Conservation (phyloP, 2,113 vertebrate species). For the Marmota flaviventris region DNA sequence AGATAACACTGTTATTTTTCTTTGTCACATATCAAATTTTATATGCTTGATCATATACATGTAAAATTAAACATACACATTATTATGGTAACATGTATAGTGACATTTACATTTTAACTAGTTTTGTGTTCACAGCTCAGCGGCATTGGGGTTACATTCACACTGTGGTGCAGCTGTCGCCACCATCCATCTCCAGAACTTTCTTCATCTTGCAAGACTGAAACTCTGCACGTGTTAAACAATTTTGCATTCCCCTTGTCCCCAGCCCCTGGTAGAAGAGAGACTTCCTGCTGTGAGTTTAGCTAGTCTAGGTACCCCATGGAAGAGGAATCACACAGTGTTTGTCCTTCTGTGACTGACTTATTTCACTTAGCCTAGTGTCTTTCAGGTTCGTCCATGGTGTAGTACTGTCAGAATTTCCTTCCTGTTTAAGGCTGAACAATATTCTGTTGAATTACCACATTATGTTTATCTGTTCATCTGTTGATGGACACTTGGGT, state of each 20-base stretch:
- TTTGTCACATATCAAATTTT: neutral
- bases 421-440: slow-evolving; percentile 15
- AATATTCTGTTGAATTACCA: neutral
- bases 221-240: neutral
- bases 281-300: neutral
- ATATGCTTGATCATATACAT: neutral
- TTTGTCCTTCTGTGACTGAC: neutral
- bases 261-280: neutral
- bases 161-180: fast-evolving
- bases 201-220: neutral
- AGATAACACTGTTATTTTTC: neutral
- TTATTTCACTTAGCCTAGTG: neutral
- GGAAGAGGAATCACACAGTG: neutral
- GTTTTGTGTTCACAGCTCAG: neutral
- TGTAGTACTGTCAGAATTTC: neutral
- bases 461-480: neutral
- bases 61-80: neutral
- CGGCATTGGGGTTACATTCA: neutral
- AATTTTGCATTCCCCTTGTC: too few relatives aligned
- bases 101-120: neutral
- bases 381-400: neutral
- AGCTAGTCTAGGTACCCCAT: neutral
- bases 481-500: neutral
- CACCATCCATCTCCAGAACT: neutral
- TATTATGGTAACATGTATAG: neutral